Evolutionary conservation across 2,797 vertebrate genomes (phyloP).

Genomic region (Ptychadena robeensis): DNA sequence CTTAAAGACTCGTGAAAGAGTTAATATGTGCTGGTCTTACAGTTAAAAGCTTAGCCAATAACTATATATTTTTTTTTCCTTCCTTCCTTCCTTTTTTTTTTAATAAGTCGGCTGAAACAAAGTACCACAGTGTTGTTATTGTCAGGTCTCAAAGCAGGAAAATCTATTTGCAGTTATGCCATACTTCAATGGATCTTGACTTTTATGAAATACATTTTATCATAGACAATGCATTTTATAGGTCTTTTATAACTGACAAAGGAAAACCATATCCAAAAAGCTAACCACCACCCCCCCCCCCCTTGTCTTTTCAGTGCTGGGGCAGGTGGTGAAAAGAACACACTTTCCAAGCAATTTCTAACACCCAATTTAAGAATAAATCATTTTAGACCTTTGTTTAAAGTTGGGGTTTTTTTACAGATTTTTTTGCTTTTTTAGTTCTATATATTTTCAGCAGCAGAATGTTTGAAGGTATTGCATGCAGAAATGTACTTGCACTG

Average conservation of each 20-base stretch:
- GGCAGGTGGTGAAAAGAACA: conserved; percentile 3
- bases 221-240: conserved; percentile 18
- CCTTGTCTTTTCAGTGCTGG: not conserved
- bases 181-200: conserved; percentile 11
- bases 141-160: not conserved
- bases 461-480: not conserved
- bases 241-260: conserved; percentile 29
- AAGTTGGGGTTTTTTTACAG: not conserved
- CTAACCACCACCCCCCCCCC: no score
- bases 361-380: not conserved
- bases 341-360: conserved; percentile 11
- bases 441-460: not conserved
- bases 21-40: not conserved
- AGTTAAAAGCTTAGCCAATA: not conserved
- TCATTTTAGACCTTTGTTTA: not conserved
- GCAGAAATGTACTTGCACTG: no score
- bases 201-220: conserved; percentile 22
- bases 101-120: not conserved
- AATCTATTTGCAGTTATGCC: conserved; percentile 24
- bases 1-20: not conserved
- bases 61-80: no score
- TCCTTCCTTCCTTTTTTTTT: not conserved
- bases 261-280: conserved; percentile 2
- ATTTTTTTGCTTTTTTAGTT: conserved; percentile 18
- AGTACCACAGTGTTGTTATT: not conserved